Evolutionary conservation across 2,113 vertebrate species (phyloP), one percentile per base, ranked within the genome.

Genomic region (Picathartes gymnocephalus): DNA sequence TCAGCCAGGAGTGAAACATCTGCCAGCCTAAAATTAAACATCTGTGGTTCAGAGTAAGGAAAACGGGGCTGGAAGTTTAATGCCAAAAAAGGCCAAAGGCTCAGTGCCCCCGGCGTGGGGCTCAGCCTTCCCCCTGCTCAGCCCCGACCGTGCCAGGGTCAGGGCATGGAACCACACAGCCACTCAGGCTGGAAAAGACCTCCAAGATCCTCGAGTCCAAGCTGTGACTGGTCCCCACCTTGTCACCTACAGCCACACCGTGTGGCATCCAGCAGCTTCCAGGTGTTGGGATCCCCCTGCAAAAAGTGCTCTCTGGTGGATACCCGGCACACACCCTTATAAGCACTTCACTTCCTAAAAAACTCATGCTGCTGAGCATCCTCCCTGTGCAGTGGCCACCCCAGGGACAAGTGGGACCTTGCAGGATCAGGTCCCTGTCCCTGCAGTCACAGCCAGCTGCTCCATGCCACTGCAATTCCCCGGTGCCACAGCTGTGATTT

Each of bases 1-100:
- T 93, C 93, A 90, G 94, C 93, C 95, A 96, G 96, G 96, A 97
- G 95, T 60, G 94, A 97, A 97, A 97, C 97, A 97, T 97, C 97
- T 97, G 97, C 97, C 97, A 97, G 95, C 90, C 95, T 96, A 95
- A 96, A 96, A 97, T 97, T 96, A 97, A 97, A 97, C 96, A 97
- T 96, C 95, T 96, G 97, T 89, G 95, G 73, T 80, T 95, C 39
- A 83, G 80, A 15, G 93, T 16, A 77, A 88, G 74, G 88, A 84
- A 96, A 93, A 54, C 0, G 45, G 82, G 90, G 69, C 62, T 95
- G 81, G 92, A 33, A 39, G 80, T 89, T 96, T 79, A 93, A 96
- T 3, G 65, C 95, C 94, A 94, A 96, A 97, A 96, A 97, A 94
- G 96, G 95, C 53, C 96, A 92, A 91, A 64, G 70, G 92, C 93